Evolutionary conservation across 2,888 invertebrate species (phyloP), one percentile per base, ranked within the genome.

Genomic region (Hyppa rectilinea): DNA sequence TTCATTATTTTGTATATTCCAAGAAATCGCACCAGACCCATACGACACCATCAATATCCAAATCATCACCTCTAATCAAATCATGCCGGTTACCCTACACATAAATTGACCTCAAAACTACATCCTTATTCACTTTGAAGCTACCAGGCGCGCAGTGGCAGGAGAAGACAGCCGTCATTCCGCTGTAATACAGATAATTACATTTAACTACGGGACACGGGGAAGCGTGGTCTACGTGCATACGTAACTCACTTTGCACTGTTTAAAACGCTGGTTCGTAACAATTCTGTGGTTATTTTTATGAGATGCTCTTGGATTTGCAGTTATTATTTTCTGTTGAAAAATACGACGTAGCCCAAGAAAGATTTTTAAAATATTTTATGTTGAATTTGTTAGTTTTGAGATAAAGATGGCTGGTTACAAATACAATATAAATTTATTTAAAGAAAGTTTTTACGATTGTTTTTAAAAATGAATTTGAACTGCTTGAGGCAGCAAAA

Each of bases 111-210:
- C 69, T 73, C 75, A 72, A 58, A 69, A 71, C 66, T 77, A 77
- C 73, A 72, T 67, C 70, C 71, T 76, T 80, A 81, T 78, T 70
- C 71, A 75, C 58, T 81, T 70, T 68, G 67, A 65, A 75, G 70
- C 64, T 67, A 75, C 63, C 64, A 63, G 47, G 60, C 64, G 64
- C 26, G 45, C 63, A 80, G 64, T 63, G 82, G 80, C 75, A 78
- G 69, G 72, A 75, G 83, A 87, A 88, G 88, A 89, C 89, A 89
- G 87, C 78, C 87, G 87, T 91, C 89, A 89, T 87, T 87, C 84
- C 83, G 80, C 76, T 78, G 86, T 87, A 91, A 91, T 90, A 87
- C 87, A 82, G 88, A 89, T 92, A 93, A 93, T 93, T 92, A 89
- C 87, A 87, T 93, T 92, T 88, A 89, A 88, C 89, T 88, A 88